phyloP scores from a whole-genome alignment of 1,140 invertebrate species.

The Brachionus sp. region DNA sequence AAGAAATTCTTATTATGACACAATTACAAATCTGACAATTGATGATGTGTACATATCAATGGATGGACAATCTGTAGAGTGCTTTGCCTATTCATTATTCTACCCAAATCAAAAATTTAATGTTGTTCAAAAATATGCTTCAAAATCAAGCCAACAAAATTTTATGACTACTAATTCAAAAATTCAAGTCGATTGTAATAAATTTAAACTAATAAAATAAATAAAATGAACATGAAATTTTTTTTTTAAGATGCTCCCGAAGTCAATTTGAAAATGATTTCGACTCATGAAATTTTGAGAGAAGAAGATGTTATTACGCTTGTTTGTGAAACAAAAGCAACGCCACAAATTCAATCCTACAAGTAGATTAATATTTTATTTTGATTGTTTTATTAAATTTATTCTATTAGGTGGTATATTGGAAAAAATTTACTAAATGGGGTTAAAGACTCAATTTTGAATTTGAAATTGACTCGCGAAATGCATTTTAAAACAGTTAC shows the following conservation, averaged over 20 bases:
- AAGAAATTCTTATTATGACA: constrained; percentile 37
- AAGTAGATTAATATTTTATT: not conserved
- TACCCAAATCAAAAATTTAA: constrained; percentile 16
- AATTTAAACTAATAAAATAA: not conserved
- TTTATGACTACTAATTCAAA: constrained; percentile 29
- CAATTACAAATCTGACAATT: constrained; percentile 37
- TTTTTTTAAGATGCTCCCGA: constrained; percentile 41
- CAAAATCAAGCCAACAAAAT: not conserved
- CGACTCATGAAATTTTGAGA: not conserved
- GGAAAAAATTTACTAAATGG: constrained; percentile 38
- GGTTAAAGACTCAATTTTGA: constrained; percentile 24
- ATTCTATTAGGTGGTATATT: constrained; percentile 38
- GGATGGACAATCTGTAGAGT: constrained; percentile 36
- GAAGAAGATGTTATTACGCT: constrained; percentile 41
- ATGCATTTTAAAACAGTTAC: constrained; percentile 43
- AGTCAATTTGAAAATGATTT: constrained; percentile 24
- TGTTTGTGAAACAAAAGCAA: constrained; percentile 29
- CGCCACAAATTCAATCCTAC: constrained; percentile 35
- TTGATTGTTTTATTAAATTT: not conserved
- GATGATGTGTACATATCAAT: constrained; percentile 23
- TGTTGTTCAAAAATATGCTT: not conserved
- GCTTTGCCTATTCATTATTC: constrained; percentile 44
- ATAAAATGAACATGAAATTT: not conserved
- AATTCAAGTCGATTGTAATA: constrained; percentile 41
- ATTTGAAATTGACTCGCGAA: constrained; percentile 32